These are phyloP conservation scores for Lasioglossum morio DNA, from an alignment of 2,888 invertebrate genomes.

Conservation along the genomic window DNA sequence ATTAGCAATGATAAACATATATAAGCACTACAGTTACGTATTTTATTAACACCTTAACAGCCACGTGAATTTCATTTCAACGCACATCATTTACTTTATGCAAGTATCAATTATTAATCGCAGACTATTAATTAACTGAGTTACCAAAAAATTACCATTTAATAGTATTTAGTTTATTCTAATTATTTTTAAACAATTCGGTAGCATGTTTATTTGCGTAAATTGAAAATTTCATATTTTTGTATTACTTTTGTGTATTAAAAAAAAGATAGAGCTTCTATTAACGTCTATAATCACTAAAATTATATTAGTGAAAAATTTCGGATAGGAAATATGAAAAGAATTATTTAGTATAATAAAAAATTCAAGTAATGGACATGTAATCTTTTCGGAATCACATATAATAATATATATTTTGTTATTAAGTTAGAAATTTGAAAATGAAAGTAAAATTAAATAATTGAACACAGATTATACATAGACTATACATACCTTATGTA, in stretches of 20 bases:
- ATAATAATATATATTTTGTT: not conserved
- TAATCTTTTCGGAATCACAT: not conserved
- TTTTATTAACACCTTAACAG: not conserved
- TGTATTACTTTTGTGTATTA: not conserved
- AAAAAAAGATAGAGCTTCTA: not conserved
- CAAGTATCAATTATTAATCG: not conserved
- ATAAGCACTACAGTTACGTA: not conserved
- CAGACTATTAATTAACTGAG: not conserved
- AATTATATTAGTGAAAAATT: not conserved
- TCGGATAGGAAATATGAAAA: not conserved
- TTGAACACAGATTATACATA: not conserved
- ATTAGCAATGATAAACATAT: not conserved
- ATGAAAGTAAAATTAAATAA: not conserved
- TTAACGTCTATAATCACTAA: not conserved
- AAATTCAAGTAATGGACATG: not conserved
- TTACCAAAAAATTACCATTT: not conserved
- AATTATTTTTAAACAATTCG: not conserved
- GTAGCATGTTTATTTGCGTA: not conserved
- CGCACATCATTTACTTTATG: not conserved
- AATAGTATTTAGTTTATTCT: not conserved
- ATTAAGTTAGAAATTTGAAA: not conserved
- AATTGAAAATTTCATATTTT: not conserved
- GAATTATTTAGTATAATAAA: not conserved
- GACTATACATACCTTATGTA: slow-evolving; percentile 26
- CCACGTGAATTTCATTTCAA: not conserved